Conservation (phyloP, 2,888 invertebrate genomes). For the Melanotus villosus region DNA sequence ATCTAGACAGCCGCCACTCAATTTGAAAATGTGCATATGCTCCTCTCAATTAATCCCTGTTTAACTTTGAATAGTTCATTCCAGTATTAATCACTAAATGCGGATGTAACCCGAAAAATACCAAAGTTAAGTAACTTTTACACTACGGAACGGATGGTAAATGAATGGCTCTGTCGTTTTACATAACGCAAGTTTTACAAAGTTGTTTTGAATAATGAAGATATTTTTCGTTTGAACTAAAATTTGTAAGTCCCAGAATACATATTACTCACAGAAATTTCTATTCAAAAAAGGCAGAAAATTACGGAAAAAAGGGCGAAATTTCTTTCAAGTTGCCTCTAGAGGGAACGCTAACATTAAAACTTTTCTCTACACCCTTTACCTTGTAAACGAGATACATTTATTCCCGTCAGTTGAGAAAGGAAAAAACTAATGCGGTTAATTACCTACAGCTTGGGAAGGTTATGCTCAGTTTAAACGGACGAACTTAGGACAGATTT, state of each 20-base stretch:
- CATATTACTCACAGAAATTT: conserved; percentile 3
- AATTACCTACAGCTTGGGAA: conserved; percentile 21
- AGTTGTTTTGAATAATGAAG: background rate
- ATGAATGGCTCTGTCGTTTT: background rate
- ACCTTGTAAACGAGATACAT: conserved; percentile 7
- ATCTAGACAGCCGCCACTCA: conserved; percentile 23
- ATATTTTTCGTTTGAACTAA: background rate
- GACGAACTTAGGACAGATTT: background rate
- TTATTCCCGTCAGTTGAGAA: conserved; percentile 29
- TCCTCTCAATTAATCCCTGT: conserved; percentile 30
- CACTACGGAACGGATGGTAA: too few relatives aligned
- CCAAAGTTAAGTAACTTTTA: background rate
- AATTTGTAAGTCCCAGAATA: background rate
- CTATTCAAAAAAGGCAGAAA: background rate
- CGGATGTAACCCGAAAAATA: conserved; percentile 2
- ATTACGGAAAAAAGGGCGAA: conserved; percentile 10
- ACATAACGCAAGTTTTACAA: background rate
- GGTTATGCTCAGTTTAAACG: background rate
- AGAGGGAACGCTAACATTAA: conserved; percentile 15
- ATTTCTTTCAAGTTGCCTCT: conserved; percentile 21
- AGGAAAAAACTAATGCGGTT: conserved; percentile 31
- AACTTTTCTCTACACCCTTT: conserved; percentile 27
- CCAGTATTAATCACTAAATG: conserved; percentile 14
- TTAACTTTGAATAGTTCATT: conserved; percentile 11
- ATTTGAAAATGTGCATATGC: conserved; percentile 37